These are phyloP conservation scores for Macrobrachium nipponense DNA, from an alignment of 1,140 invertebrate genomes.

Conservation along the genomic window DNA sequence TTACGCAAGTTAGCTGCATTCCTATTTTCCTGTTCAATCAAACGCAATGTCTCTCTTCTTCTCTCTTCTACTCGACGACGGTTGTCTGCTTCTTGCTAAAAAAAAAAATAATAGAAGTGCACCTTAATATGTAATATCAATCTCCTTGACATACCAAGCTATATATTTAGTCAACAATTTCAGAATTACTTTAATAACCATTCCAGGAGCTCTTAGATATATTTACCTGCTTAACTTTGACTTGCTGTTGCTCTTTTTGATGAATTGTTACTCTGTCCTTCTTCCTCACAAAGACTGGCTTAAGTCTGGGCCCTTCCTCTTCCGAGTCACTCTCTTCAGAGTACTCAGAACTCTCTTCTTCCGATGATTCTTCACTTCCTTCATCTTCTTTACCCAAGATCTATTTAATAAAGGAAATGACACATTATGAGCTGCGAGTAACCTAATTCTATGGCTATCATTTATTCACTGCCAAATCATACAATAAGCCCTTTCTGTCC, in stretches of 20 bases:
- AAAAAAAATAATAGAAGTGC: neutral
- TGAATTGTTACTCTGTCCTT: conserved; percentile 94
- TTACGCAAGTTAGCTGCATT: conserved; percentile 15
- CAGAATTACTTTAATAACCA: neutral
- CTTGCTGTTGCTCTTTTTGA: conserved; percentile 90
- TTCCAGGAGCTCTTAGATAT: neutral
- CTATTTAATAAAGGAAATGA: conserved; percentile 8
- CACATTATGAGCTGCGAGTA: neutral
- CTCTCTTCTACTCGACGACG: conserved; percentile 85
- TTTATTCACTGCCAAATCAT: neutral
- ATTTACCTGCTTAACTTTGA: conserved; percentile 80
- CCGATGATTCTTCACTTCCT: conserved; percentile 75
- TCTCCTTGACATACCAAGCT: neutral
- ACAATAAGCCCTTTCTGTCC: too few relatives aligned
- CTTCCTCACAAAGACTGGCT: conserved; percentile 97
- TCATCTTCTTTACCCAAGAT: conserved; percentile 73
- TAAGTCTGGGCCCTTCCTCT: conserved; percentile 87
- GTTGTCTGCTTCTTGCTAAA: conserved; percentile 77
- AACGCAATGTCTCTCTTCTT: conserved; percentile 83
- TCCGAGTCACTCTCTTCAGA: conserved; percentile 91
- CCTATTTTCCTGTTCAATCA: conserved; percentile 67
- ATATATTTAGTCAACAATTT: neutral
- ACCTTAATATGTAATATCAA: neutral
- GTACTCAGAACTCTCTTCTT: conserved; percentile 82
- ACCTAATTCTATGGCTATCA: neutral